A percentile compares a stretch with the other conserved stretches of the same genome.
phyloP scores from a whole-genome alignment of 1,140 invertebrate genomes.

The Sminthurinus signatus region DNA sequence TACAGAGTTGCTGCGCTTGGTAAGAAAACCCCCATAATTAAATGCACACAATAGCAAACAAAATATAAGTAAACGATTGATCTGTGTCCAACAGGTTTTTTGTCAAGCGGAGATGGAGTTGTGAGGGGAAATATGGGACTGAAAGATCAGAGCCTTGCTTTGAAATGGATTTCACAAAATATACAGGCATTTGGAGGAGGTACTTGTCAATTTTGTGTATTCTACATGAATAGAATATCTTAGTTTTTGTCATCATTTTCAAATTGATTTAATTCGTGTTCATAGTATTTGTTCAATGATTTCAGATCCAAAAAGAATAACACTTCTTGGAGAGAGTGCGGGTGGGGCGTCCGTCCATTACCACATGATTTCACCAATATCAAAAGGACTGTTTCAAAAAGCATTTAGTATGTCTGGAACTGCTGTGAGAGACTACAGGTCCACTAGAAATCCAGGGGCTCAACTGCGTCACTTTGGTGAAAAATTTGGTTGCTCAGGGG shows the following conservation, averaged over 20 bases:
- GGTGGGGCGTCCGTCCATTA: constrained; percentile 42
- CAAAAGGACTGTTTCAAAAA: constrained; percentile 19
- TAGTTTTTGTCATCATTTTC: constrained; percentile 26
- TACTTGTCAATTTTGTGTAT: constrained; percentile 33
- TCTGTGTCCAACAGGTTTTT: neutral
- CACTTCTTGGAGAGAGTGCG: constrained; percentile 45
- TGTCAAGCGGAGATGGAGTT: neutral
- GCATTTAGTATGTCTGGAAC: constrained; percentile 19
- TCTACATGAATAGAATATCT: constrained; percentile 4
- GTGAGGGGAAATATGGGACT: constrained; percentile 43
- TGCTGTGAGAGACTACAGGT: constrained; percentile 49
- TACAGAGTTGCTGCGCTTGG: constrained; percentile 43
- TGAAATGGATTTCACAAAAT: constrained; percentile 49
- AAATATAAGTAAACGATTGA: neutral
- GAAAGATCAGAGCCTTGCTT: constrained; percentile 43
- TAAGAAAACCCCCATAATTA: neutral
- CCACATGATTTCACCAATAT: constrained; percentile 35
- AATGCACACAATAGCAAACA: neutral
- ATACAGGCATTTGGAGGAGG: constrained; percentile 46
- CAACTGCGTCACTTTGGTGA: constrained; percentile 43
- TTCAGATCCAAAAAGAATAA: neutral
- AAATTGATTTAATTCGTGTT: constrained; percentile 9
- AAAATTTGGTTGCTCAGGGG: constrained; percentile 42
- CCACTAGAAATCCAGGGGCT: constrained; percentile 28
- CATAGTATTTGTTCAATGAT: neutral